These are phyloP conservation scores for Sinodicranocentrus sp. DNA, from an alignment of 2,888 invertebrate genomes.

Conservation along the genomic window DNA sequence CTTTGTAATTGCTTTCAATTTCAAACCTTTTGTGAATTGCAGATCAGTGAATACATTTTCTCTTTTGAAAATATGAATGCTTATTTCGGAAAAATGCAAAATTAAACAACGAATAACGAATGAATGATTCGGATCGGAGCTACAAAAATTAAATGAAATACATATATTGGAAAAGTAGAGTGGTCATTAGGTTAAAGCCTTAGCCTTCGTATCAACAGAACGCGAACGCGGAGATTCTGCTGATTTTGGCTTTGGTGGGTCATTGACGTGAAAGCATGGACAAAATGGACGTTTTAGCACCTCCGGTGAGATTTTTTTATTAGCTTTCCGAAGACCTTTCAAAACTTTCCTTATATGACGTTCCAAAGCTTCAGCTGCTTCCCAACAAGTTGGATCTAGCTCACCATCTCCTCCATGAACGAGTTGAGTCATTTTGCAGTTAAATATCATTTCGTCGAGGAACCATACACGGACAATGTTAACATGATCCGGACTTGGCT, in stretches of 20 bases:
- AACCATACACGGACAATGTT: constrained; percentile 73
- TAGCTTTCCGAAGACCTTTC: constrained; percentile 34
- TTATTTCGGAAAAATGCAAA: too few species aligned
- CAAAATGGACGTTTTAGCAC: constrained; percentile 55
- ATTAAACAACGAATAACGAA: too few species aligned
- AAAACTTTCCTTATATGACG: constrained; percentile 39
- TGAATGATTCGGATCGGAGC: too few species aligned
- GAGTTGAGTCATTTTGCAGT: constrained; percentile 72
- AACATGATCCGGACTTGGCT: constrained; percentile 63
- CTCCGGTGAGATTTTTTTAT: neutral
- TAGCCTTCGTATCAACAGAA: too few species aligned
- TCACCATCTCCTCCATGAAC: constrained; percentile 73
- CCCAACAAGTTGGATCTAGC: constrained; percentile 66
- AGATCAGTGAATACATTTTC: too few species aligned
- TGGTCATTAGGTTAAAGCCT: too few species aligned
- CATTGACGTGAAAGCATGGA: constrained; percentile 51
- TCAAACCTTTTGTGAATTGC: too few species aligned
- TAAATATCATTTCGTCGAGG: constrained; percentile 70
- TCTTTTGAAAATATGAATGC: too few species aligned
- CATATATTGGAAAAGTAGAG: too few species aligned
- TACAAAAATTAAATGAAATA: too few species aligned
- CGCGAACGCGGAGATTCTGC: neutral
- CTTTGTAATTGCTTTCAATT: too few species aligned
- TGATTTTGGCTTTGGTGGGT: neutral
- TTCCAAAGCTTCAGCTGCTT: constrained; percentile 68